These are phyloP conservation scores for Arrhopalites spinosus DNA, from an alignment of 2,888 invertebrate species.

Conservation along the genomic window DNA sequence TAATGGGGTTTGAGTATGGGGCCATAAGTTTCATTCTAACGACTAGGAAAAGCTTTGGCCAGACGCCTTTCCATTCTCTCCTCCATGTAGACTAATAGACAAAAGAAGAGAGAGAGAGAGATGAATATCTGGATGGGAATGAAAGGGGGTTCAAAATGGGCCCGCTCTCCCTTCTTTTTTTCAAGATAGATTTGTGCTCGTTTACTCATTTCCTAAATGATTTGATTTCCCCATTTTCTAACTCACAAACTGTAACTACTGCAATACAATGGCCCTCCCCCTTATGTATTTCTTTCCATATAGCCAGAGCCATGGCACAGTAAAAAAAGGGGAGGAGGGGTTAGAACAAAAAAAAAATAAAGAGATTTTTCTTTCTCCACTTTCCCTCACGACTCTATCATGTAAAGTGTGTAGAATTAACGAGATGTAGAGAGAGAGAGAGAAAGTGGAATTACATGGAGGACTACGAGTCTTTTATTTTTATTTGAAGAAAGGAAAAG, in stretches of 20 bases:
- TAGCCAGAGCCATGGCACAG: too few relatives aligned
- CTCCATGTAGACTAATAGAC: not conserved
- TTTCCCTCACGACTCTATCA: not conserved
- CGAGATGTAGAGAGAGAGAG: not conserved
- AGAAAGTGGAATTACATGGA: not conserved
- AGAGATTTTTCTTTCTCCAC: too few relatives aligned
- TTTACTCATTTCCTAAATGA: slow-evolving; percentile 16
- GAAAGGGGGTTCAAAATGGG: not conserved
- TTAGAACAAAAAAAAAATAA: too few relatives aligned
- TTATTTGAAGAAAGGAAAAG: too few relatives aligned
- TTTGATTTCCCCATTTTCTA: not conserved
- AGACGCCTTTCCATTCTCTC: not conserved
- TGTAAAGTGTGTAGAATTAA: not conserved
- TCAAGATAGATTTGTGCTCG: not conserved
- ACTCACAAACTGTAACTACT: not conserved
- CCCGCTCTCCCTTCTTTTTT: too few relatives aligned
- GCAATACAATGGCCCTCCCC: too few relatives aligned
- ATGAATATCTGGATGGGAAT: not conserved
- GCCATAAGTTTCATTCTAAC: too few relatives aligned
- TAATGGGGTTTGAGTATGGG: too few relatives aligned
- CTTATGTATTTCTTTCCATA: too few relatives aligned
- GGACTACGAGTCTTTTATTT: too few relatives aligned
- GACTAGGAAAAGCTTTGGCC: too few relatives aligned
- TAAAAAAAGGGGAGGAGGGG: not conserved
- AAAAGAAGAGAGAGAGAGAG: not conserved